A percentile compares a stretch with the other conserved stretches of the same genome.
These are phyloP conservation scores for Drosophila falleni DNA, from an alignment of 2,888 invertebrate species.

Conservation along the genomic window DNA sequence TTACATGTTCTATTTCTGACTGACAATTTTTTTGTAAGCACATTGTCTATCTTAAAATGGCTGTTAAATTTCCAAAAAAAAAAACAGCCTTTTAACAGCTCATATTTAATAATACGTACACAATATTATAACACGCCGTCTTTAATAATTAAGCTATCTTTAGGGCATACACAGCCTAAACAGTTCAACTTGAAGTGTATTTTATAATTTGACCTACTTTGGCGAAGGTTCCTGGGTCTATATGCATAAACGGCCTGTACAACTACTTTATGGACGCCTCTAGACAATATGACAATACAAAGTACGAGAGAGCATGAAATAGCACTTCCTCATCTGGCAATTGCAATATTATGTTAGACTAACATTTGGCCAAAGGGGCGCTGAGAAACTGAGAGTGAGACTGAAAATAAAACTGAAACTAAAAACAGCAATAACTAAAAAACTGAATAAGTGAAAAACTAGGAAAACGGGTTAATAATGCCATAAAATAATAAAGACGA, in stretches of 20 bases:
- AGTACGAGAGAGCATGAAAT: neutral
- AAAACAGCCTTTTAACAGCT: neutral
- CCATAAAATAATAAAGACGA: conserved; percentile 79
- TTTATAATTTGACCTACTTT: conserved; percentile 54
- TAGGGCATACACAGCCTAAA: neutral
- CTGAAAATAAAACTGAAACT: conserved; percentile 36
- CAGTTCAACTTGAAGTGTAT: conserved; percentile 12
- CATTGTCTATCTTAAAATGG: too few relatives aligned
- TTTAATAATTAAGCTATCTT: conserved; percentile 5
- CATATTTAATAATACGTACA: neutral
- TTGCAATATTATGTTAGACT: conserved; percentile 62
- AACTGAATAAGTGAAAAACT: conserved; percentile 56
- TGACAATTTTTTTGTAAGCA: too few relatives aligned
- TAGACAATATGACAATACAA: conserved; percentile 9
- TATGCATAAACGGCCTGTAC: conserved; percentile 11
- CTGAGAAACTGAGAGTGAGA: conserved; percentile 31
- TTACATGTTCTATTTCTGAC: too few relatives aligned
- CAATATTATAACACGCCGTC: neutral
- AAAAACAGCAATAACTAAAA: conserved; percentile 31
- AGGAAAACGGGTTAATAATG: conserved; percentile 82
- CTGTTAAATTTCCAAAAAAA: neutral
- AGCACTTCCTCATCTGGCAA: conserved; percentile 55
- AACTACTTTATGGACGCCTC: conserved; percentile 17
- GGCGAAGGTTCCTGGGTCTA: conserved; percentile 14
- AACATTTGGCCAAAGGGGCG: conserved; percentile 37